These are phyloP conservation scores for Myiopsitta monachus DNA, from an alignment of 2,113 vertebrate species.

Conservation along the genomic window DNA sequence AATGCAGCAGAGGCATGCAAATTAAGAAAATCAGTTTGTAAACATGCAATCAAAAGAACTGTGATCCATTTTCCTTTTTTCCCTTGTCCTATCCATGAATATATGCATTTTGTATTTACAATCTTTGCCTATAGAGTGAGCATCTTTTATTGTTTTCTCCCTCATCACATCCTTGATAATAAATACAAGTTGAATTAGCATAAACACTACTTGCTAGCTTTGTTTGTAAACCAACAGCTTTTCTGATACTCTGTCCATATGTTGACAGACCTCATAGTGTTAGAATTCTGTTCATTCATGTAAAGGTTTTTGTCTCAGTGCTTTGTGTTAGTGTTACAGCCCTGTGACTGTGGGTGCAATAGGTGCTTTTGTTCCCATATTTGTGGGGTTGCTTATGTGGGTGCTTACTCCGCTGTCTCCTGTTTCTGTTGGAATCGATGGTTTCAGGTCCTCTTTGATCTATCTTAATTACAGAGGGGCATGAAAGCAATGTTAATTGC, in stretches of 20 bases:
- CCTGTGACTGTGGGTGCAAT: not conserved
- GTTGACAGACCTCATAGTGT: not conserved
- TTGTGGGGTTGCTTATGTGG: not conserved
- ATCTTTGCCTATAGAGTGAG: not conserved
- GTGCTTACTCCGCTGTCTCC: not conserved
- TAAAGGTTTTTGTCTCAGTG: not conserved
- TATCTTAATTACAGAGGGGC: conserved; percentile 56
- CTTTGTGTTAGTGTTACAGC: not conserved
- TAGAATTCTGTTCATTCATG: not conserved
- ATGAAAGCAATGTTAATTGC: conserved; percentile 68
- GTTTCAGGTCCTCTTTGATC: conserved; percentile 56
- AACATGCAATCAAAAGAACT: not conserved
- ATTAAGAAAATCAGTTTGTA: not conserved
- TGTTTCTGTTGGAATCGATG: conserved; percentile 13
- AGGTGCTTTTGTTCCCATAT: not conserved
- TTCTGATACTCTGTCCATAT: not conserved
- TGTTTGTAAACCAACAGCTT: not conserved
- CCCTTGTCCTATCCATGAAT: not conserved
- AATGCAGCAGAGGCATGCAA: not conserved
- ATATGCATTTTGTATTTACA: not conserved
- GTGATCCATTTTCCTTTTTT: not conserved
- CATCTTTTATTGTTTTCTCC: not conserved
- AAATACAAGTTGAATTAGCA: not conserved
- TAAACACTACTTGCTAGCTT: not conserved
- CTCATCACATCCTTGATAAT: not conserved